Evolutionary conservation across 2,113 vertebrate genomes (phyloP).

Genomic region (Pelmatolapia mariae): DNA sequence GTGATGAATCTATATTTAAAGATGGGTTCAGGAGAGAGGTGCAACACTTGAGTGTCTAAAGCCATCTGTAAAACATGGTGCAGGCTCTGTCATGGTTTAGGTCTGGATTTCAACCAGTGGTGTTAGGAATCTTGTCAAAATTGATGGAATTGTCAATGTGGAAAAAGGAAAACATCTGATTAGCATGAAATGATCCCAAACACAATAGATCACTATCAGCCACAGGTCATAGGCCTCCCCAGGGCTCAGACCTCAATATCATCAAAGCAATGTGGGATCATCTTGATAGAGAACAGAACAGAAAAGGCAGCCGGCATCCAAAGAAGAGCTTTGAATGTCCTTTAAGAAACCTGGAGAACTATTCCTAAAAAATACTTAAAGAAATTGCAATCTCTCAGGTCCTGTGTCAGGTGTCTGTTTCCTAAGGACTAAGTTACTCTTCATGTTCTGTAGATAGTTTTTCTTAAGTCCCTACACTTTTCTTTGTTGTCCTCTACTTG

Average conservation of each 20-base stretch:
- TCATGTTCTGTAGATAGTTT: background rate
- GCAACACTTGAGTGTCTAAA: background rate
- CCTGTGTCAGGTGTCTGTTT: background rate
- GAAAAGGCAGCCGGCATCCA: background rate
- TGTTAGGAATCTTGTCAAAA: background rate
- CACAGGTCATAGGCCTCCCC: background rate
- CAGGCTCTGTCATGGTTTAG: background rate
- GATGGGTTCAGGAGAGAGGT: background rate
- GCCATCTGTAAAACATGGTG: background rate
- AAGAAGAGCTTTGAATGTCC: background rate
- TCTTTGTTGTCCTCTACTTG: background rate
- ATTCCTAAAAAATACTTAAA: background rate
- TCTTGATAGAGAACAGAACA: background rate
- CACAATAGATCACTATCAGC: background rate
- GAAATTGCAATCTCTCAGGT: background rate
- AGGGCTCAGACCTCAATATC: background rate
- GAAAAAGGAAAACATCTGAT: background rate
- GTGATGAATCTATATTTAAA: background rate
- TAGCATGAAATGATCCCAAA: background rate
- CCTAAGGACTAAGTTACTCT: background rate
- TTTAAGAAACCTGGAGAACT: background rate
- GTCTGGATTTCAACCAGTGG: background rate
- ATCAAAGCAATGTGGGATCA: background rate
- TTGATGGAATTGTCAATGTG: background rate
- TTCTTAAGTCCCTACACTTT: background rate